Evolutionary conservation across 2,888 invertebrate genomes (phyloP).

Genomic region (Plusia festucae): DNA sequence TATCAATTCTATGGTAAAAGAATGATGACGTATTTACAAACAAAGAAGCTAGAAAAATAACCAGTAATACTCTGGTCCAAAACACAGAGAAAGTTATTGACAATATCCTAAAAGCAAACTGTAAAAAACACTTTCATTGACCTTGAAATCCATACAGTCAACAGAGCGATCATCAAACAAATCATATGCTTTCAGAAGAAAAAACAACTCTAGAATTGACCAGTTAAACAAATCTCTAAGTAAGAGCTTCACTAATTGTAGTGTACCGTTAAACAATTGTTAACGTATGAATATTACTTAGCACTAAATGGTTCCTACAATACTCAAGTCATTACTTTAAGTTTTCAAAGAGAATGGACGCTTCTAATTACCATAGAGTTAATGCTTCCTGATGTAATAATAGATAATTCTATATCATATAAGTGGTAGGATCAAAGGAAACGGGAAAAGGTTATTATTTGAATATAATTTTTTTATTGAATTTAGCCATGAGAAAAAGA

Average conservation of each 20-base stretch:
- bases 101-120: background rate
- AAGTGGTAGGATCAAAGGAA: too few relatives aligned
- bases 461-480: background rate
- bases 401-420: background rate
- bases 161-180: background rate
- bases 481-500: too few relatives aligned
- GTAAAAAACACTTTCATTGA: background rate
- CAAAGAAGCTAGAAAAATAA: background rate
- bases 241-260: background rate
- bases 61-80: too few relatives aligned
- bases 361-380: background rate
- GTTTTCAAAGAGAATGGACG: background rate
- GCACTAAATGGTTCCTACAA: background rate
- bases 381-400: constrained; percentile 1
- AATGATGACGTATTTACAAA: too few relatives aligned
- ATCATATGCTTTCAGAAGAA: background rate
- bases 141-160: background rate
- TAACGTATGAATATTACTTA: background rate
- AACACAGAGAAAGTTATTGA: background rate
- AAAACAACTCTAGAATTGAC: background rate
- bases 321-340: background rate
- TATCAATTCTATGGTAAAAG: too few relatives aligned
- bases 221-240: background rate
- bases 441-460: background rate
- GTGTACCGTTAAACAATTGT: background rate